phyloP scores from a whole-genome alignment of 2,888 invertebrate species.

The Magallana nippona region DNA sequence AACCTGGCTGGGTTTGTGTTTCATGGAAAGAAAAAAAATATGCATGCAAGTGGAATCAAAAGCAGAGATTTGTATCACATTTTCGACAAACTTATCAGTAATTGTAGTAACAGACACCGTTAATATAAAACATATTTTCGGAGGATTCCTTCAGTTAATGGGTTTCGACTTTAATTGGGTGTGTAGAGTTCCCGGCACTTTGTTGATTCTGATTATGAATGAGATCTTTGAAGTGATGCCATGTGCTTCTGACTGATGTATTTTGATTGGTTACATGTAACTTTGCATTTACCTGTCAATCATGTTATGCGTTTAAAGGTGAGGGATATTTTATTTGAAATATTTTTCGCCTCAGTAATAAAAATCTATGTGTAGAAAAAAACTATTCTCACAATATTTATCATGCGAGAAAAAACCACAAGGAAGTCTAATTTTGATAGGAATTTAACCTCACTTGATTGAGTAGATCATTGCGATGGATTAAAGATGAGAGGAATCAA shows the following conservation, averaged over 20 bases:
- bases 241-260: neutral
- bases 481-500: slow-evolving; percentile 19
- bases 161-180: slow-evolving; percentile 33
- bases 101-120: slow-evolving; percentile 33
- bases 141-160: slow-evolving; percentile 26
- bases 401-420: neutral
- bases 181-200: slow-evolving; percentile 12
- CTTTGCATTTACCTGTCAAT: slow-evolving; percentile 5
- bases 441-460: slow-evolving; percentile 28
- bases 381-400: neutral
- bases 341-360: too few species aligned
- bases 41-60: slow-evolving; percentile 33
- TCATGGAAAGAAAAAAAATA: neutral
- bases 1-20: slow-evolving; percentile 16
- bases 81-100: slow-evolving; percentile 33
- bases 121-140: slow-evolving; percentile 37
- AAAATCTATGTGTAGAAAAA: neutral
- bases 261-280: slow-evolving; percentile 32
- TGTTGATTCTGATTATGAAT: slow-evolving; percentile 35
- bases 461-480: neutral
- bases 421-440: neutral
- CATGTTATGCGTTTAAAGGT: neutral
- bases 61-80: slow-evolving; percentile 33
- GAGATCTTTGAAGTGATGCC: slow-evolving; percentile 27
- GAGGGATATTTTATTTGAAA: neutral